phyloP scores from a whole-genome alignment of 2,113 vertebrate species.

The Papio anubis region DNA sequence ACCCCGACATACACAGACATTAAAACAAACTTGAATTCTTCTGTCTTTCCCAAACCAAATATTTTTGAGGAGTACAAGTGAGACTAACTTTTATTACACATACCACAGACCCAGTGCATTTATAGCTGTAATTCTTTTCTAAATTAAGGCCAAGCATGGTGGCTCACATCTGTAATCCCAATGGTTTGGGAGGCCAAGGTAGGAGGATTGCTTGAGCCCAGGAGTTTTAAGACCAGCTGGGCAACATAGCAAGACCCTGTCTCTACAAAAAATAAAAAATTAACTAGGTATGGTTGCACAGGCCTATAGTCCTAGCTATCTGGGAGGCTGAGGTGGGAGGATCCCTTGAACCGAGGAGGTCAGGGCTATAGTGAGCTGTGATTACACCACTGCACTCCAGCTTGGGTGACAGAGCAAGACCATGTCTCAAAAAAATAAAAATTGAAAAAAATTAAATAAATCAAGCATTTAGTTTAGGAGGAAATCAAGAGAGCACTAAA shows the following conservation, averaged over 20 bases:
- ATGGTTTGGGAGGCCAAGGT: background rate
- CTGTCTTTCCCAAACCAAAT: constrained; percentile 7
- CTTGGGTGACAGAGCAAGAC: background rate
- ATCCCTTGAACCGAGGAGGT: background rate
- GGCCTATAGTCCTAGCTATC: background rate
- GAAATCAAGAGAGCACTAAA: constrained; percentile 3
- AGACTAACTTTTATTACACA: background rate
- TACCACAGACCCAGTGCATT: background rate
- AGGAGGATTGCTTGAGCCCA: background rate
- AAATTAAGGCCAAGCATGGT: background rate
- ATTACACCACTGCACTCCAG: background rate
- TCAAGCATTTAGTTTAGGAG: background rate
- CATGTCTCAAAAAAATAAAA: background rate
- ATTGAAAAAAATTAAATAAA: background rate
- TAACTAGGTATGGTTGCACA: background rate
- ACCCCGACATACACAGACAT: background rate
- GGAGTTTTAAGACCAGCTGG: background rate
- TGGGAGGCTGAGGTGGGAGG: background rate
- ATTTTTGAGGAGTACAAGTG: background rate
- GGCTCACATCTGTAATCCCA: background rate
- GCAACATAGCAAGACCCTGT: background rate
- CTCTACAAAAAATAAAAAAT: background rate
- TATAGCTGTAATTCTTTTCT: background rate
- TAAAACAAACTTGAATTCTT: background rate
- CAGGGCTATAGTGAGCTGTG: background rate